Base-by-base conservation (phyloP, 1,140 invertebrate species). In the Drosophila parvula region DNA sequence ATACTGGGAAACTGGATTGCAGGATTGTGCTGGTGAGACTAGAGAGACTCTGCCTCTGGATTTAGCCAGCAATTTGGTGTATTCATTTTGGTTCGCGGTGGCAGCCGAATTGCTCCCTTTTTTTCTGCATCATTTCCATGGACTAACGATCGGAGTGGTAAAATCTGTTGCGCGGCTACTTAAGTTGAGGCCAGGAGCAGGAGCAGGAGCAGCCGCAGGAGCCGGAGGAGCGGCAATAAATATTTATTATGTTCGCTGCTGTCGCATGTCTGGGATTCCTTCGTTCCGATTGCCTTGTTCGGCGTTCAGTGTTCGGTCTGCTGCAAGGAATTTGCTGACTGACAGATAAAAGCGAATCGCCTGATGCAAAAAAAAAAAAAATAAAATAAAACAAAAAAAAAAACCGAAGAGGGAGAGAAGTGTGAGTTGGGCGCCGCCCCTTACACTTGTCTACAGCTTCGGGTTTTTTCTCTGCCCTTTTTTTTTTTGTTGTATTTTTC, bases 371-470 rank as follows among this genome's bases (percentile, higher is more conserved):
- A 55, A 55, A 38, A 5, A 55, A 38, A 55, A 55, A 55, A 55
- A 38, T 4, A 55, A 38, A 38, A 38, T 8, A 27, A 55, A 14
- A 11, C 4, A 40, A 40, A 40, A 55, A 14, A 1, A 14, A 28
- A 14, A 40, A n/a, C n/a, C 9, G 12, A n/a, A n/a, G 48, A 51
- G 7, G 3, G 14, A 10, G 12, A n/a, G 18, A 51, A 53, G 51
- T 55, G 51, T 38, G 51, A 55, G 51, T 27, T 55, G 34, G 34
- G 18, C 34, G 18, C 51, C 50, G 30, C 56, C 44, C 56, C 58
- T 48, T 60, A 45, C 63, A 59, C 63, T 36, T 60, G 63, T 60
- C 63, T 67, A 34, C 41, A 64, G 62, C 62, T 62, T 55, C 18
- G 16, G 36, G 5, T 16, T 41, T 16, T 16, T 28, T 1, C 16